Evolutionary conservation across 1,140 invertebrate species (phyloP), one percentile per base, ranked within the genome.

Genomic region (Dendroctonus valens): DNA sequence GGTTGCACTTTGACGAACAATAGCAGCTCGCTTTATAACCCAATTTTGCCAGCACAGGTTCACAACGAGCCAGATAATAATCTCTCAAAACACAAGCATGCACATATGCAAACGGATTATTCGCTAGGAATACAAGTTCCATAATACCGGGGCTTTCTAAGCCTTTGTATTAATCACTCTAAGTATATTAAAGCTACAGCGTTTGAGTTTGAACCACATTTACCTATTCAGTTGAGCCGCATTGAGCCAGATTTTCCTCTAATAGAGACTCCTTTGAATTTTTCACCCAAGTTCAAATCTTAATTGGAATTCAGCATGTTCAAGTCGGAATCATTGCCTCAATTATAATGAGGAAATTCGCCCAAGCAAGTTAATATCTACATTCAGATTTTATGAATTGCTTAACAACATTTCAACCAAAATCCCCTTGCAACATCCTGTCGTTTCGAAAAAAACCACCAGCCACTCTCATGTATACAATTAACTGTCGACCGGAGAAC

Each of bases 91-190:
- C 59, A 61, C 41, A 26, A 52, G 50, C 58, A 59, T 59, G 58
- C 58, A 59, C 50, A 42, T 61, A 61, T 61, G 59, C 59, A 61
- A 61, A 52, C 59, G 49, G 59, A 61, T 61, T 61, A 61, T 49
- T 52, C 39, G 59, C 59, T 61, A 37, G 26, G 59, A 40, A 61
- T 51, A 61, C 59, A 52, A 61, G 59, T 61, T 61, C 52, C 59
- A 61, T 41, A 61, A 61, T 52, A 14, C 48, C 48, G 9, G 26
- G 7, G 42, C 38, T 52, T 61, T 41, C 59, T 51, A 52, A 52
- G 59, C 59, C 50, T 52, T 61, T 61, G 59, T 61, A 46, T 61
- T 61, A 61, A 61, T 61, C 59, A 59, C 26, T 59, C 44, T 59
- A 50, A 59, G 44, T 59, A 59, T 46, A 59, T 59, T 59, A 59